phyloP scores from a whole-genome alignment of 2,113 vertebrate genomes.

The Pogonocichla stellata region DNA sequence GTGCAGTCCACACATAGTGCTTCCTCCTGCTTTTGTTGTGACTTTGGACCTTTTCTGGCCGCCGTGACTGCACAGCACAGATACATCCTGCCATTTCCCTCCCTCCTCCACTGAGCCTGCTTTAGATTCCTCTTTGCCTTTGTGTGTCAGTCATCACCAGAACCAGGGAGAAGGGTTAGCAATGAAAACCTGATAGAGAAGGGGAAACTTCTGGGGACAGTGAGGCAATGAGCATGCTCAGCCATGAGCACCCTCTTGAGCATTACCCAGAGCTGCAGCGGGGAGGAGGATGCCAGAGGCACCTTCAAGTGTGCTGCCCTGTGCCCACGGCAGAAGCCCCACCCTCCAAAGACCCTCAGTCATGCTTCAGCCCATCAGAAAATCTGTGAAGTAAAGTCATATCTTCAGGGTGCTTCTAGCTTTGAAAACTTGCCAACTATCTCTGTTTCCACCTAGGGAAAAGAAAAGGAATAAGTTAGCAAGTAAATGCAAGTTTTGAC shows the following conservation, averaged over 20 bases:
- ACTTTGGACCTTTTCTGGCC: background rate
- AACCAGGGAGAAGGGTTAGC: background rate
- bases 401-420: background rate
- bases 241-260: background rate
- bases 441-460: background rate
- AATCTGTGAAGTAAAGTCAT: background rate
- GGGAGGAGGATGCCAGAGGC: background rate
- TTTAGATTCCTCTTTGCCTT: background rate
- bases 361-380: background rate
- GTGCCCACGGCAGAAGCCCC: background rate
- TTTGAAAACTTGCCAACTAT: background rate
- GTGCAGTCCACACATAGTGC: fast-evolving
- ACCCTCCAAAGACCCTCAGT: background rate
- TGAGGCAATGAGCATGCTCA: background rate
- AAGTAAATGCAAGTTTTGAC: background rate
- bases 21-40: background rate
- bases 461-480: background rate
- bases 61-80: background rate
- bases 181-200: background rate
- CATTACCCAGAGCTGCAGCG: background rate
- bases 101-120: background rate
- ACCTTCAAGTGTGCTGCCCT: background rate
- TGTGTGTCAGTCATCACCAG: background rate
- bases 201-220: background rate
- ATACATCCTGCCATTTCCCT: background rate